Percentiles rank a stretch among this genome's conserved stretches.
These are phyloP conservation scores for Panzeria rudis DNA, from an alignment of 2,888 invertebrate species.

Conservation along the genomic window DNA sequence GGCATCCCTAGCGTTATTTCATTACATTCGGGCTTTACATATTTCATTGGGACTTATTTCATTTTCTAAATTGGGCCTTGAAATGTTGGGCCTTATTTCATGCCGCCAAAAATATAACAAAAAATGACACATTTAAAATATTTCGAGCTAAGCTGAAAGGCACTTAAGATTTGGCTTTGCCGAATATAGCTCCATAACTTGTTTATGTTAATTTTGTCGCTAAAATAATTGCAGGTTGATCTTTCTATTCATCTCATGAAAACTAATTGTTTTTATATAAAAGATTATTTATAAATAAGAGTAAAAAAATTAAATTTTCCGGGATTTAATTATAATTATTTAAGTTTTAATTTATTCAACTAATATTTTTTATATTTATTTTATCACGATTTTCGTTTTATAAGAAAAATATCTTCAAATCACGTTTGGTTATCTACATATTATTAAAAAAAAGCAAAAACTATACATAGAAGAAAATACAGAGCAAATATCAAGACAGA, in stretches of 20 bases:
- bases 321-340: slow-evolving; percentile 26
- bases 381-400: slow-evolving; percentile 32
- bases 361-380: slow-evolving; percentile 8
- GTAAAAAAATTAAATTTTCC: slow-evolving; percentile 29
- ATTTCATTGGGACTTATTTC: too few relatives aligned
- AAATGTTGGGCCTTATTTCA: too few relatives aligned
- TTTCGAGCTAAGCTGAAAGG: too few relatives aligned
- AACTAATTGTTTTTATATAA: slow-evolving; percentile 20
- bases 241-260: not conserved
- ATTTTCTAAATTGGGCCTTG: too few relatives aligned
- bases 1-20: too few relatives aligned
- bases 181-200: not conserved
- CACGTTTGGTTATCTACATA: slow-evolving; percentile 34
- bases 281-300: not conserved
- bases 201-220: slow-evolving; percentile 22
- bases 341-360: slow-evolving; percentile 14
- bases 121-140: too few relatives aligned
- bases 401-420: slow-evolving; percentile 35
- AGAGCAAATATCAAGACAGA: not conserved
- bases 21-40: too few relatives aligned
- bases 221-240: not conserved
- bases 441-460: not conserved
- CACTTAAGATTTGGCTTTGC: not conserved
- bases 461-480: slow-evolving; percentile 1
- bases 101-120: too few relatives aligned